phyloP scores from a whole-genome alignment of 2,113 vertebrate genomes.

The Lophochroa leadbeateri region DNA sequence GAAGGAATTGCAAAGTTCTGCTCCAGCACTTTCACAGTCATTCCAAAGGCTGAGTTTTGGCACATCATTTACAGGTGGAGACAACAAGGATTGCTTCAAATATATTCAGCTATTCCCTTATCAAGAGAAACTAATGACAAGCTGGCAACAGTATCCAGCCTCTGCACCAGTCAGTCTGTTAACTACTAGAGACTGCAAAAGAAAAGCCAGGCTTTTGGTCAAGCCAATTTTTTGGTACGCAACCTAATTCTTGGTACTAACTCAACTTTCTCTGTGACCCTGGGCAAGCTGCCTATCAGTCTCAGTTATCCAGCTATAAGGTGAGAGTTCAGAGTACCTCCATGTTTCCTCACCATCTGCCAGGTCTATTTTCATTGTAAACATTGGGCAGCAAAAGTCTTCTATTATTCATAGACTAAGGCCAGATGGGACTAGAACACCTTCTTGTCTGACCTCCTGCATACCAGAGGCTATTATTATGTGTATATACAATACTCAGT shows the following conservation, averaged over 20 bases:
- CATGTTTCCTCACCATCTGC: neutral
- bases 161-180: neutral
- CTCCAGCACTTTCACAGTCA: neutral
- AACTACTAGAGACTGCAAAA: neutral
- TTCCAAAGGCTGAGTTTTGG: neutral
- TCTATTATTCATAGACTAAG: neutral
- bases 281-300: neutral
- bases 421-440: neutral
- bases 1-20: neutral
- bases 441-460: neutral
- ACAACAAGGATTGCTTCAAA: neutral
- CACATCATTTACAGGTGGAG: neutral
- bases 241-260: neutral
- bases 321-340: neutral
- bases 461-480: neutral
- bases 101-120: neutral
- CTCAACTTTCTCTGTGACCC: neutral
- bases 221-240: neutral
- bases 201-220: neutral
- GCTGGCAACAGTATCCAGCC: neutral
- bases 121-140: neutral
- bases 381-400: neutral
- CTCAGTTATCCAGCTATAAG: neutral
- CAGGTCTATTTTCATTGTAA: conserved; percentile 9
- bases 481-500: neutral